phyloP scores from a whole-genome alignment of 2,888 invertebrate species.

The Agrochola lychnidis region DNA sequence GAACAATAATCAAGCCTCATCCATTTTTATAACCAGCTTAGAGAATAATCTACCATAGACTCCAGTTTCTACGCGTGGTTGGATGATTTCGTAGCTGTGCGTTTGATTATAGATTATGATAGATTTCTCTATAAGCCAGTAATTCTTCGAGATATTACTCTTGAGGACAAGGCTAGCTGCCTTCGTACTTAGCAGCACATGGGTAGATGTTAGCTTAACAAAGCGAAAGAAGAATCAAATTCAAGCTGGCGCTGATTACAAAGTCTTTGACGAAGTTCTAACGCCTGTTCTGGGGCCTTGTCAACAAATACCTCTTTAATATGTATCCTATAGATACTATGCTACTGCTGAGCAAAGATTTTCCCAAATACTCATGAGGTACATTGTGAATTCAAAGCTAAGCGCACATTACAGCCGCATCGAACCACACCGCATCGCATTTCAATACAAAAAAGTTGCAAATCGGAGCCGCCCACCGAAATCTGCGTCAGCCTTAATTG shows the following conservation, averaged over 20 bases:
- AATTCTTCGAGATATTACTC: not conserved
- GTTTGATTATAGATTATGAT: not conserved
- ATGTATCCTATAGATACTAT: not conserved
- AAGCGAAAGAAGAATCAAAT: not conserved
- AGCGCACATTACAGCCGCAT: not conserved
- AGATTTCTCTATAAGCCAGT: not conserved
- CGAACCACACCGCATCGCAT: no score
- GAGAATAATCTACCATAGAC: not conserved
- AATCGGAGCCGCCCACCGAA: not conserved
- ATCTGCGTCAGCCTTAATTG: not conserved
- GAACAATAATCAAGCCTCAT: not conserved
- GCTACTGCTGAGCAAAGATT: not conserved
- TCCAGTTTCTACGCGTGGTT: not conserved
- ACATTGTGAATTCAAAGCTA: not conserved
- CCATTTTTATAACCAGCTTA: not conserved
- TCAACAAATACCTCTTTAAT: not conserved
- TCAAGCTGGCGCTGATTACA: not conserved
- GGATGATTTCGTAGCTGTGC: not conserved
- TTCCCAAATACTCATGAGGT: not conserved
- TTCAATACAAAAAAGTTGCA: no score
- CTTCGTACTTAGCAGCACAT: not conserved
- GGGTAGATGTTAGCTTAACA: not conserved
- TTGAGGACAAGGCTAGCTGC: not conserved
- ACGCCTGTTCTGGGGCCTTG: not conserved
- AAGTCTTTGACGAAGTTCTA: not conserved